These are phyloP conservation scores for Trichonephila clavipes DNA, from an alignment of 1,140 invertebrate genomes.

Conservation along the genomic window DNA sequence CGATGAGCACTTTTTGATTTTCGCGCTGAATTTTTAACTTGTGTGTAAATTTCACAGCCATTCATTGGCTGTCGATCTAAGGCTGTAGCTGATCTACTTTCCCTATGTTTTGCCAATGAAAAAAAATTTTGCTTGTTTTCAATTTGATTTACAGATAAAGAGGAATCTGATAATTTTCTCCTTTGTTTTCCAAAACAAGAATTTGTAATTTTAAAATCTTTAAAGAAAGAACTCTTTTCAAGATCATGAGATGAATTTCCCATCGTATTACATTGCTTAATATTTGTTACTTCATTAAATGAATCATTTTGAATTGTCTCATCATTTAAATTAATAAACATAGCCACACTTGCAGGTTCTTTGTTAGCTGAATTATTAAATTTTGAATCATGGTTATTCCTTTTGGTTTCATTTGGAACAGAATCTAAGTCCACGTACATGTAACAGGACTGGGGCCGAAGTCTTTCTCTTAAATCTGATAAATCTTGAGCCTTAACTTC, in stretches of 20 bases:
- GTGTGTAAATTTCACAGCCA: not conserved
- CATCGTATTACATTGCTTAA: too few species aligned
- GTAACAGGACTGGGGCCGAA: slow-evolving; percentile 74
- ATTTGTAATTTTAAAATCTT: slow-evolving; percentile 13
- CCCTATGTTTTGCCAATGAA: slow-evolving; percentile 24
- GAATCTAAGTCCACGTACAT: slow-evolving; percentile 77
- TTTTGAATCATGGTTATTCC: not conserved
- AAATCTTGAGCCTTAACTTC: not conserved
- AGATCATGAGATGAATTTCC: not conserved
- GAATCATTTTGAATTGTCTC: not conserved
- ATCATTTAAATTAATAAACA: slow-evolving; percentile 75
- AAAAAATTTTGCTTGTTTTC: slow-evolving; percentile 26
- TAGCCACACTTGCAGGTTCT: slow-evolving; percentile 61
- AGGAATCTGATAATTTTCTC: slow-evolving; percentile 63
- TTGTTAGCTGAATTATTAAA: not conserved
- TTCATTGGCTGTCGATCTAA: slow-evolving; percentile 25
- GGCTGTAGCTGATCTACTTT: slow-evolving; percentile 52
- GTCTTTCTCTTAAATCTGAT: not conserved
- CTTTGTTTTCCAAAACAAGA: slow-evolving; percentile 13
- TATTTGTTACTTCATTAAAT: not conserved
- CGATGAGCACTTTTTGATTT: slow-evolving; percentile 69
- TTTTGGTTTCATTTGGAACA: slow-evolving; percentile 27
- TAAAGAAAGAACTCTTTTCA: not conserved
- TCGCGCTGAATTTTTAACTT: not conserved
- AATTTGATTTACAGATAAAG: not conserved